Evolutionary conservation across 2,888 invertebrate genomes (phyloP), one percentile per base, ranked within the genome.

Genomic region (Ophion slaviceki): DNA sequence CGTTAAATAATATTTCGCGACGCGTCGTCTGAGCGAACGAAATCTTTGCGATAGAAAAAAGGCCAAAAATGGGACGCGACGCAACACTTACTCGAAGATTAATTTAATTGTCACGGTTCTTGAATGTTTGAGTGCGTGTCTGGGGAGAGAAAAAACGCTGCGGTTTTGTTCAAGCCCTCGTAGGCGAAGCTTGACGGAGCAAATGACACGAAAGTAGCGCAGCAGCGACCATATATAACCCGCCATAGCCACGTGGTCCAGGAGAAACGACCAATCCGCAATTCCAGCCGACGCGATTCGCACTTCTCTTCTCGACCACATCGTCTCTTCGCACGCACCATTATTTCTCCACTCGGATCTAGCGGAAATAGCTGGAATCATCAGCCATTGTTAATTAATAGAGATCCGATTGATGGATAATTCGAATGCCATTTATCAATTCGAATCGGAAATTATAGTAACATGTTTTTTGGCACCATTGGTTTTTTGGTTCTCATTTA

Each of bases 181-280:
- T 83, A 80, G 83, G 77, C 36, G 83, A 86, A 72, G 77, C 77
- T 71, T 72, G 83, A 83, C 66, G 83, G 80, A 80, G 77, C 83
- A 83, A 86, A 86, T 86, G 86, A 83, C 77, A 75, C 77, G 82
- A 83, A 61, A 72, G 80, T 68, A 24, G 72, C 74, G 71, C 62
- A 47, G 80, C 64, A 14, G 40, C 11, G 57, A 77, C 68, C 80
- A 77, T 88, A 86, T 88, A 88, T 88, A 77, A 61, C 76, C 82
- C 82, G 87, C 84, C 80, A 68, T 24, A 78, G 82, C 86, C 88
- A 86, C 87, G 80, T 85, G 84, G 80, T 76, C 64, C 40, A 62
- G n/a, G 57, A 61, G 72, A 53, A 78, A 28, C 68, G 75, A 81
- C 87, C 87, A 87, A 86, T 86, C 77, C 62, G 17, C 81, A 40